Conservation (phyloP, 2,888 invertebrate genomes). For the Myopa tessellatipennis region DNA sequence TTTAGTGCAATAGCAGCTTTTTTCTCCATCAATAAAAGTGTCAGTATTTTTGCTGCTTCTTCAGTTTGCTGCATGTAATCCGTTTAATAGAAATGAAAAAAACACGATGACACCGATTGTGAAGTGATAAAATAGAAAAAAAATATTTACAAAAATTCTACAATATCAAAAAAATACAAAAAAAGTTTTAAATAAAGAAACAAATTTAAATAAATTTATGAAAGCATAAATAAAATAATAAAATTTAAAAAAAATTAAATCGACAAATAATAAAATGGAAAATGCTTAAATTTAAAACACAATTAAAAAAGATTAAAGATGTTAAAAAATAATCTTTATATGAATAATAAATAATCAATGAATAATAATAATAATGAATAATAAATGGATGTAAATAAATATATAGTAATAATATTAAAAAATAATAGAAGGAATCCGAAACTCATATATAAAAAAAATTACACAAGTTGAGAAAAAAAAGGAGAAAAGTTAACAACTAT, state of each 20-base stretch:
- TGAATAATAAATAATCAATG: not conserved
- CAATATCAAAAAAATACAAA: no score
- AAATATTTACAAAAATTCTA: not conserved
- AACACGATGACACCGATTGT: conserved; percentile 12
- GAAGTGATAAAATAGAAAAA: conserved; percentile 37
- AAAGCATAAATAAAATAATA: no score
- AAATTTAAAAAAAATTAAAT: no score
- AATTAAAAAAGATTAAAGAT: not conserved
- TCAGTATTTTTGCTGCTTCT: conserved; percentile 4
- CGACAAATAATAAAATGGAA: no score
- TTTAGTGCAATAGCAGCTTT: conserved; percentile 4
- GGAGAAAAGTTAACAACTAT: not conserved
- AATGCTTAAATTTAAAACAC: not conserved
- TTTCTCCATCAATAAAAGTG: not conserved
- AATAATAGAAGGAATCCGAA: not conserved
- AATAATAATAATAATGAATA: not conserved
- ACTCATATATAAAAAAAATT: conserved; percentile 11
- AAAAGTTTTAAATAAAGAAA: no score
- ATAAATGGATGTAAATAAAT: not conserved
- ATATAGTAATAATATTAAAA: not conserved
- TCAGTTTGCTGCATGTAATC: not conserved
- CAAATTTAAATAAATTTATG: no score
- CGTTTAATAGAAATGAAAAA: conserved; percentile 6
- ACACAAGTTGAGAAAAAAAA: conserved; percentile 4
- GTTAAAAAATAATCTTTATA: not conserved